phyloP scores from a whole-genome alignment of 2,113 vertebrate genomes.

The Hemiscyllium ocellatum region DNA sequence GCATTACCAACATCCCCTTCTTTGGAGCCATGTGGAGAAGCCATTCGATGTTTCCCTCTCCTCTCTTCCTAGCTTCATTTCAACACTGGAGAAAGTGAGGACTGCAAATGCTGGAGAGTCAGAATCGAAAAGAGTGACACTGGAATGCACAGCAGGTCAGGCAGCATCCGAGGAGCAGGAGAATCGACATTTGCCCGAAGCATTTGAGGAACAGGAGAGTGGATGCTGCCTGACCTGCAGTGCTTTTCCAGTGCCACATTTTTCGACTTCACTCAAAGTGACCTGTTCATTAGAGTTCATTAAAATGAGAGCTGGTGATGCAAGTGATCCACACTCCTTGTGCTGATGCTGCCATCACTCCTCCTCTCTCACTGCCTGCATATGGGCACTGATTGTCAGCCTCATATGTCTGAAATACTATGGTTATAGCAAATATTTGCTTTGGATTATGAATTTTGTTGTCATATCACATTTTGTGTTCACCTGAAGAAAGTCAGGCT shows the following conservation, averaged over 20 bases:
- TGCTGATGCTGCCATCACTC: background rate
- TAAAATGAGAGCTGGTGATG: no score
- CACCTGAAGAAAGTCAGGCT: background rate
- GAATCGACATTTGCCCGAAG: no score
- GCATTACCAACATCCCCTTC: background rate
- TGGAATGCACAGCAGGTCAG: no score
- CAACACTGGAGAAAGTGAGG: no score
- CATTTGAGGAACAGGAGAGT: no score
- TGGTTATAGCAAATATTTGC: background rate
- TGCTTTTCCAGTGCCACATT: no score
- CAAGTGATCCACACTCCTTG: background rate
- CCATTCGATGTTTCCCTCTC: background rate
- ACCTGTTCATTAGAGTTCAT: background rate
- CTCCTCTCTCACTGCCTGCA: background rate
- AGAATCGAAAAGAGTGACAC: no score
- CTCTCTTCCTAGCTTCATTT: no score
- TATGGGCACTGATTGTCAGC: background rate
- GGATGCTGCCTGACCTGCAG: no score
- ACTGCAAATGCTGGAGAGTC: no score
- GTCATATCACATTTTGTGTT: background rate
- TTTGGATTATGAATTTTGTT: background rate
- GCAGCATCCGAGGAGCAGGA: no score
- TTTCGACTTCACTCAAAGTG: no score
- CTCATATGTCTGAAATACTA: background rate
- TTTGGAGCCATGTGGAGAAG: background rate